phyloP scores from a whole-genome alignment of 2,113 vertebrate species.

The Bujurquina vittata region DNA sequence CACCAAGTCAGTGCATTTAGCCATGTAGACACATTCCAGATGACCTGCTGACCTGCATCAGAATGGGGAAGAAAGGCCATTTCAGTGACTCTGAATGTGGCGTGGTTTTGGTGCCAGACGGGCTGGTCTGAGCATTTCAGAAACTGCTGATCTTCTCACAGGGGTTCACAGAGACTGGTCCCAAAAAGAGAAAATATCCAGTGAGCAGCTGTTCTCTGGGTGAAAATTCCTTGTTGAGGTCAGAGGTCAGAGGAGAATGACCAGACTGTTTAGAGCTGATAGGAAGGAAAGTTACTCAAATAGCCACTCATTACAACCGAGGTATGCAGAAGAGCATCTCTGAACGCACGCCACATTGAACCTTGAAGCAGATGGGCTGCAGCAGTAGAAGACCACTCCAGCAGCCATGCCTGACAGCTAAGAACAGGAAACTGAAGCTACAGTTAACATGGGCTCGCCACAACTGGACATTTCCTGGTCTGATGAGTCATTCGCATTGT shows the following conservation, averaged over 20 bases:
- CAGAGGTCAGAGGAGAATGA: neutral
- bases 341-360: neutral
- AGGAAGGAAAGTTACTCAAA: neutral
- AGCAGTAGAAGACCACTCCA: neutral
- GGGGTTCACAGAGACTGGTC: neutral
- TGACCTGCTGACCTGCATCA: neutral
- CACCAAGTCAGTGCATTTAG: neutral
- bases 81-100: neutral
- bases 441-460: neutral
- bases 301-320: neutral
- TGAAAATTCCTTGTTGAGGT: neutral
- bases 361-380: neutral
- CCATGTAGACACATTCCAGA: neutral
- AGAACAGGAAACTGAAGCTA: neutral
- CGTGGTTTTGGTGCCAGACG: neutral
- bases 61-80: neutral
- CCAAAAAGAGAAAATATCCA: neutral
- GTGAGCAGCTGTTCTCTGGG: neutral
- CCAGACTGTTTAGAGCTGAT: neutral
- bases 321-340: neutral
- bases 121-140: accelerated
- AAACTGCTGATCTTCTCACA: neutral
- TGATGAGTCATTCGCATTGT: neutral
- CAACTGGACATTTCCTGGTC: neutral
- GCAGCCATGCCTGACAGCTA: neutral